phyloP scores from a whole-genome alignment of 1,140 invertebrate genomes.

The Drosophila santomea region DNA sequence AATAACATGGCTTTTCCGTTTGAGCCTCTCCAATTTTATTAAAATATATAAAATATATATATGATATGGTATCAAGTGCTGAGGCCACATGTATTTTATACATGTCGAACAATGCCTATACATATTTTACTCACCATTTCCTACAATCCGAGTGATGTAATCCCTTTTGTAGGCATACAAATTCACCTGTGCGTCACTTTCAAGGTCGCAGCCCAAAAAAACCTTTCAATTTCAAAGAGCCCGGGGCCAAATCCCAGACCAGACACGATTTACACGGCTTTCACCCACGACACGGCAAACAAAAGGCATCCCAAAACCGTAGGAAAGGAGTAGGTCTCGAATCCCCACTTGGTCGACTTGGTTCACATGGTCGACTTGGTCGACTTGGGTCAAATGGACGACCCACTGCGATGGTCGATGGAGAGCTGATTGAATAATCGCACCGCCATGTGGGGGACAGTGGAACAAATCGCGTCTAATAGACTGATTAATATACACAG shows the following conservation, averaged over 20 bases:
- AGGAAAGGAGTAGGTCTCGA: neutral
- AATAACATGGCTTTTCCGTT: neutral
- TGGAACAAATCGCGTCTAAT: slow-evolving; percentile 81
- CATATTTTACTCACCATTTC: neutral
- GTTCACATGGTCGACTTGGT: neutral
- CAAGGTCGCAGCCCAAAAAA: slow-evolving; percentile 21
- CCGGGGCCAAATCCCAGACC: slow-evolving; percentile 29
- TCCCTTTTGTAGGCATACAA: slow-evolving; percentile 1
- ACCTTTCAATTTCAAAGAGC: slow-evolving; percentile 2
- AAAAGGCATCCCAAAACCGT: neutral
- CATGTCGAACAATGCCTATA: too few species aligned
- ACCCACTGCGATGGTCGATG: slow-evolving; percentile 46
- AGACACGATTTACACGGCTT: slow-evolving; percentile 37
- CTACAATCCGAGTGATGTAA: neutral
- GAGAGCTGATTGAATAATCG: slow-evolving; percentile 76
- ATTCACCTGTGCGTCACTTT: slow-evolving; percentile 28
- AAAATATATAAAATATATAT: too few species aligned
- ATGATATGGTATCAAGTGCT: too few species aligned
- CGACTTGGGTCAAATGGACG: slow-evolving; percentile 44
- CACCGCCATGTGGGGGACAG: slow-evolving; percentile 48
- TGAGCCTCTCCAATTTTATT: too few species aligned
- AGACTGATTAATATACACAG: slow-evolving; percentile 81
- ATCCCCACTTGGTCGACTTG: slow-evolving; percentile 8
- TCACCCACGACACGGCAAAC: slow-evolving; percentile 13
- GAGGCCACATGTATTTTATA: too few species aligned